Conservation (phyloP, 1,140 invertebrate genomes). For the Arion vulgaris region DNA sequence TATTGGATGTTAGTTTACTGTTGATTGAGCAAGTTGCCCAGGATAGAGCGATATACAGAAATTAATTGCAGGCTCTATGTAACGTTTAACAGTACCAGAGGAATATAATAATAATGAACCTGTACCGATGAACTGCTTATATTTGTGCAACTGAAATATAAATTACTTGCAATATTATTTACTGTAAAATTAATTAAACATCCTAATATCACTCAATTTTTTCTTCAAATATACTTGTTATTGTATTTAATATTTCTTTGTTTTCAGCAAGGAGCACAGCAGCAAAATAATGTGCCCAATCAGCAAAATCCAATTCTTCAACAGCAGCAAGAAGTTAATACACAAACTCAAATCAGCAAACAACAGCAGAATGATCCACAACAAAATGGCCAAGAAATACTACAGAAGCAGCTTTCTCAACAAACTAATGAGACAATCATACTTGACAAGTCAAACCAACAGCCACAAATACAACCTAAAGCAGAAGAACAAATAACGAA, state of each 20-base stretch:
- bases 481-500: neutral
- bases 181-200: too few species aligned
- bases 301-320: slow-evolving; percentile 11
- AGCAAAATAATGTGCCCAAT: slow-evolving; percentile 32
- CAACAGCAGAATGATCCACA: slow-evolving; percentile 2
- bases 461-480: slow-evolving; percentile 13
- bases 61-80: too few species aligned
- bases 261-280: neutral
- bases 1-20: too few species aligned
- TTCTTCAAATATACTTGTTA: too few species aligned
- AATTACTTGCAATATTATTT: too few species aligned
- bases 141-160: too few species aligned
- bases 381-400: slow-evolving; percentile 33
- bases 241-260: neutral
- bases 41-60: too few species aligned
- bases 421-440: neutral
- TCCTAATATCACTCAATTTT: too few species aligned
- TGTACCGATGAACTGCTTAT: too few species aligned
- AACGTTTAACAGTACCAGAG: too few species aligned
- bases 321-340: neutral
- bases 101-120: too few species aligned
- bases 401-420: slow-evolving; percentile 16
- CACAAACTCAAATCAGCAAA: neutral
- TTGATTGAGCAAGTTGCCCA: too few species aligned
- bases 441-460: neutral